Evolutionary conservation across 2,113 vertebrate species (phyloP), one percentile per base, ranked within the genome.

Genomic region (Muscicapa adusta): DNA sequence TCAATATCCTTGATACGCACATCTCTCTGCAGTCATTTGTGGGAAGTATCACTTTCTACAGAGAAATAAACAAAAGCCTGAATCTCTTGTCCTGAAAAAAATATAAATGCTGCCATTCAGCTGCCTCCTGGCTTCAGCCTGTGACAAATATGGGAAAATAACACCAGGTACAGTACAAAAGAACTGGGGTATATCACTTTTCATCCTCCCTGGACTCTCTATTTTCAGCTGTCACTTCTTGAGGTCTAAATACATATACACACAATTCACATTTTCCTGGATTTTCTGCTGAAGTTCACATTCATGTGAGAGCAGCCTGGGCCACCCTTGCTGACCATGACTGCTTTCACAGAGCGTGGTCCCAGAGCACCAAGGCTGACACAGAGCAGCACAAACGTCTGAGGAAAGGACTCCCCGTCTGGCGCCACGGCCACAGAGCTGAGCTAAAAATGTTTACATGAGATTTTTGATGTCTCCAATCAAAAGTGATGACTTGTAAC

Each of bases 1-100:
- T 63, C 82, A 89, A 60, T 94, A 95, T 96, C 88, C 81, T 96
- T 78, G 73, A 97, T 92, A 96, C 51, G 78, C 68, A 80, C 89
- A 92, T 94, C 90, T 89, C 90, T 95, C 85, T 88, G 47, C 91
- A 89, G 93, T 76, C 65, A 45, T 88, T 47, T 86, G 65, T 81
- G 65, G 60, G 40, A 96, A 81, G n/a, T 56, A 88, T 76, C 42
- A 66, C 67, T 62, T 91, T 77, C 81, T 62, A 76, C 19, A 80
- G 47, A 91, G 58, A 76, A 88, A 82, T 62, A 94, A 92, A 87
- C 56, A 91, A 92, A 75, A 36, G 24, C 13, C 58, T 85, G 88
- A 75, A 76, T 51, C 20, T 63, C 67, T 58, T 66, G 18, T 62
- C 67, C 54, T 74, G 47, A 85, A 78, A 89, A 91, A 88, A 62